Evolutionary conservation across 2,888 invertebrate genomes (phyloP), one percentile per base, ranked within the genome.

Genomic region (Cremastinae sp.): DNA sequence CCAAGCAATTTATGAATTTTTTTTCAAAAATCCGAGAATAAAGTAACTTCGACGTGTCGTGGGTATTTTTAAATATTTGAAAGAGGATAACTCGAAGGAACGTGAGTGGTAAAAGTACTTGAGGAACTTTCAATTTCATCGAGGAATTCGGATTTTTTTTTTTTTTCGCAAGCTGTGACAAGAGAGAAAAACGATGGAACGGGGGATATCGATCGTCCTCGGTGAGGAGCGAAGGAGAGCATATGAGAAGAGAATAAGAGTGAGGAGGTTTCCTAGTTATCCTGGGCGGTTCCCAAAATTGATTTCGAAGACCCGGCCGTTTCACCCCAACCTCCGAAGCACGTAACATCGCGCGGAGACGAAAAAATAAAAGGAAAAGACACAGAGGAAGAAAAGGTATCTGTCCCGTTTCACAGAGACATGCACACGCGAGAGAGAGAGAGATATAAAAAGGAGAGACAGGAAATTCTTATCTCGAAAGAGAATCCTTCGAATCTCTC

Each of bases 271-370:
- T 79, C 51, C 83, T 83, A 80, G 82, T 81, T 83, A 84, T 87
- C 85, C 85, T 62, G 80, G 79, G 75, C 80, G 83, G 83, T 85
- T 85, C 83, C 84, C 84, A 81, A 87, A 88, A 89, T 89, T 88
- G 88, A 89, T 88, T 89, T 82, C 84, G 76, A 84, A 84, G 80
- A 82, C 81, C 83, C 75, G 82, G 74, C 80, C 81, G 82, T 79
- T 79, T 79, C 72, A 28, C 77, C 66, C 68, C 68, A 65, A 72
- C 77, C 75, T 69, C 53, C n/a, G 58, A 45, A 61, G 37, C 61
- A 58, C 68, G 53, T 53, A 74, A 70, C 61, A 12, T 56, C 55
- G 12, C 18, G 14, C 16, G 53, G 64, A 74, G 45, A 45, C 62
- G 56, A 74, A 65, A 75, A 12, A 12, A 9, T 28, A 28, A 5